These are phyloP conservation scores for Drosophila trapezifrons DNA, from an alignment of 1,140 invertebrate genomes.

Conservation along the genomic window DNA sequence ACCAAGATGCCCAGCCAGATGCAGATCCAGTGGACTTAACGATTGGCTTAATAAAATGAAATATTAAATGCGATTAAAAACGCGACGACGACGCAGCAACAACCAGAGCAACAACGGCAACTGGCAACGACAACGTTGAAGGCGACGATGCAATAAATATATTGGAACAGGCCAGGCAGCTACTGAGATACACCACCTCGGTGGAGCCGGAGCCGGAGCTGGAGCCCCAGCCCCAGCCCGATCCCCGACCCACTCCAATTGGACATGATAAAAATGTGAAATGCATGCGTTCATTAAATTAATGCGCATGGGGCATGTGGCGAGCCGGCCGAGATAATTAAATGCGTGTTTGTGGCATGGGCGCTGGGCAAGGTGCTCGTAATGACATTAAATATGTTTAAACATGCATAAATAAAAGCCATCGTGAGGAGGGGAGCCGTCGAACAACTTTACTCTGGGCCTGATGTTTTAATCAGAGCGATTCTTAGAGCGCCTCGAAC, in stretches of 20 bases:
- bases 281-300: slow-evolving; percentile 79
- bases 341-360: slow-evolving; percentile 74
- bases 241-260: slow-evolving; percentile 15
- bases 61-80: slow-evolving; percentile 83
- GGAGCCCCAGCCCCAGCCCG: neutral
- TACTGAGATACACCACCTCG: slow-evolving; percentile 42
- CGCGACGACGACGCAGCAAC: slow-evolving; percentile 42
- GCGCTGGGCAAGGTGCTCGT: slow-evolving; percentile 61
- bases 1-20: slow-evolving; percentile 23
- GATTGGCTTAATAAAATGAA: slow-evolving; percentile 83
- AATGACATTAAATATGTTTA: slow-evolving; percentile 83
- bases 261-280: slow-evolving; percentile 72
- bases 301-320: slow-evolving; percentile 63
- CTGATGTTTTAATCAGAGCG: slow-evolving; percentile 78
- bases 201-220: neutral
- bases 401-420: slow-evolving; percentile 79
- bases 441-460: slow-evolving; percentile 41
- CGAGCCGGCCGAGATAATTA: slow-evolving; percentile 65
- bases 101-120: slow-evolving; percentile 24
- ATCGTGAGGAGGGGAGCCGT: neutral
- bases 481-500: slow-evolving; percentile 54
- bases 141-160: slow-evolving; percentile 75
- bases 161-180: slow-evolving; percentile 66
- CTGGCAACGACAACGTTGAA: slow-evolving; percentile 22
- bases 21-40: slow-evolving; percentile 39